A percentile compares a stretch with the other conserved stretches of the same genome.
These are phyloP conservation scores for Tineola bisselliella DNA, from an alignment of 2,888 invertebrate genomes.

Conservation along the genomic window DNA sequence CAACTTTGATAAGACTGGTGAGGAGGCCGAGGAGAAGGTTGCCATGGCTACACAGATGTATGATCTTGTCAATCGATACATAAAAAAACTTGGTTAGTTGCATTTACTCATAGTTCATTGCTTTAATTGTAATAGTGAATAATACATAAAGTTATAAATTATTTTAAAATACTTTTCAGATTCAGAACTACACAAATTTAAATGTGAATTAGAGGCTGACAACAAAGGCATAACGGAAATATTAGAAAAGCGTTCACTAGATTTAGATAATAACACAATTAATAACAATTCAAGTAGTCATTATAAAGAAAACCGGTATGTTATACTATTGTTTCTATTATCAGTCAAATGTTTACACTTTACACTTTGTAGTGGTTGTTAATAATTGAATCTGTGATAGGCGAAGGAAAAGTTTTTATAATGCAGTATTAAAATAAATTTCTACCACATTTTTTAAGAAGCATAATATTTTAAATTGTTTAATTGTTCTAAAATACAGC, in stretches of 20 bases:
- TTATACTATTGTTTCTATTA: neutral
- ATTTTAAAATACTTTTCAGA: conserved; percentile 38
- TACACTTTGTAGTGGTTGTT: no score
- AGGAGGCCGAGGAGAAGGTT: conserved; percentile 97
- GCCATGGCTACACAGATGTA: conserved; percentile 93
- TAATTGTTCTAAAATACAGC: no score
- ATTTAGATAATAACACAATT: conserved; percentile 74
- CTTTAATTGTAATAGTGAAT: no score
- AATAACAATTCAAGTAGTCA: conserved; percentile 25
- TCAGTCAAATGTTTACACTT: no score
- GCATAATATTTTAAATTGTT: no score
- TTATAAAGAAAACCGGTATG: conserved; percentile 83
- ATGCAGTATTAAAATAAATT: no score
- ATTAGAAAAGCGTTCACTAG: conserved; percentile 91
- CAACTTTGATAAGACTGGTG: conserved; percentile 91
- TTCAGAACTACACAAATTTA: conserved; percentile 94
- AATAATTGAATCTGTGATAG: no score
- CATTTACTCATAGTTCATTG: no score
- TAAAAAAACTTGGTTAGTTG: conserved; percentile 81
- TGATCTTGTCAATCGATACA: conserved; percentile 92
- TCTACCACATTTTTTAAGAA: no score
- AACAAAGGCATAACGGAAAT: conserved; percentile 97
- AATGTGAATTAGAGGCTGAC: conserved; percentile 98
- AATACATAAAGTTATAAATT: no score
- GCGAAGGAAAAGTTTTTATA: no score